Conservation (phyloP, 2,113 vertebrate genomes). For the Pterocles orientalis region DNA sequence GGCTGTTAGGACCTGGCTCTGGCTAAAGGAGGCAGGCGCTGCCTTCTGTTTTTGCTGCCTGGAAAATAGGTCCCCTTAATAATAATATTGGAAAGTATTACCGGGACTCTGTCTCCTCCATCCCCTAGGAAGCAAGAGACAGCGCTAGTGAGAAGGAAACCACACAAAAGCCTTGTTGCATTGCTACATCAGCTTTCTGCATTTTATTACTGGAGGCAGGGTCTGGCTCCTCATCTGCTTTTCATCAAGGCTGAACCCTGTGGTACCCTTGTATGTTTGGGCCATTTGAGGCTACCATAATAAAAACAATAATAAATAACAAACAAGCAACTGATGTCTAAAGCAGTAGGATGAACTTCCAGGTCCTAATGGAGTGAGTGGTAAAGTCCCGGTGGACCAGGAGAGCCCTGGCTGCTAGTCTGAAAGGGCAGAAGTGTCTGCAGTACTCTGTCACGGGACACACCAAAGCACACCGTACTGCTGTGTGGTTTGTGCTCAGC, state of each 20-base stretch:
- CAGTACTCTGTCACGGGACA: fast-evolving
- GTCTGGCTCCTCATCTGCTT: slow-evolving; percentile 60
- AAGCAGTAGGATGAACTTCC: not conserved
- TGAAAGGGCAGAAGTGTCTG: not conserved
- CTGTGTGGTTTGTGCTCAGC: not conserved
- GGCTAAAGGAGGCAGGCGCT: not conserved
- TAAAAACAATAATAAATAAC: slow-evolving; percentile 49
- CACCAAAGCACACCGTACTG: not conserved
- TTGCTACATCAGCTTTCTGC: slow-evolving; percentile 60
- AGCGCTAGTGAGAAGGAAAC: slow-evolving; percentile 31
- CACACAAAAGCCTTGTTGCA: slow-evolving; percentile 57
- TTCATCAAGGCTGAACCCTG: slow-evolving; percentile 45
- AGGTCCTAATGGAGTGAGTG: not conserved
- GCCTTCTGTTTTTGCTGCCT: not conserved
- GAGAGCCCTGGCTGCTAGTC: not conserved
- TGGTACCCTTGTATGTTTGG: slow-evolving; percentile 44
- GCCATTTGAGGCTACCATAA: slow-evolving; percentile 24
- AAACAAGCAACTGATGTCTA: slow-evolving; percentile 3
- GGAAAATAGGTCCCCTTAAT: not conserved
- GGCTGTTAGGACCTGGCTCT: not conserved
- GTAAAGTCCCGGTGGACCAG: not conserved
- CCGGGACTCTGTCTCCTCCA: not conserved
- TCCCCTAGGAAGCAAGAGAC: slow-evolving; percentile 38
- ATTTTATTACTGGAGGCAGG: slow-evolving; percentile 52
- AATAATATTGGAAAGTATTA: not conserved